Conservation (phyloP, 2,888 invertebrate species). For the Andrena camellia region DNA sequence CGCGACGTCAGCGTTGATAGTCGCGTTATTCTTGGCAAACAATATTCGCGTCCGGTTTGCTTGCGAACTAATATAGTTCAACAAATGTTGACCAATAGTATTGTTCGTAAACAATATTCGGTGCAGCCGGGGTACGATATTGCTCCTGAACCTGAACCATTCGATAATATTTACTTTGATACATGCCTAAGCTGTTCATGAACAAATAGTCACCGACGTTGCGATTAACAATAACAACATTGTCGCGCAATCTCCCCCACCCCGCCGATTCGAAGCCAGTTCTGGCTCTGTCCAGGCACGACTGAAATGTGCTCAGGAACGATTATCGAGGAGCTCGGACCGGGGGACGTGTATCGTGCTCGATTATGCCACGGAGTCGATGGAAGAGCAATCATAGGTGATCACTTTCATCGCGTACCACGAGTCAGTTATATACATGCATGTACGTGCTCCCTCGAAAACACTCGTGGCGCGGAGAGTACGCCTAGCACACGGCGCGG, state of each 20-base stretch:
- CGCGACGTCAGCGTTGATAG: constrained; percentile 7
- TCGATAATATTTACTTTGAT: background rate
- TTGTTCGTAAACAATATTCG: constrained; percentile 21
- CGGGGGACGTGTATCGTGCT: background rate
- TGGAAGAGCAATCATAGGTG: constrained; percentile 24
- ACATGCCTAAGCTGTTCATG: background rate
- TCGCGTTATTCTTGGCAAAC: constrained; percentile 26
- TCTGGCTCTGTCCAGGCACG: too few species aligned
- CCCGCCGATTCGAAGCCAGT: background rate
- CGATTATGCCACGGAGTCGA: constrained; percentile 1
- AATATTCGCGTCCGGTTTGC: constrained; percentile 5
- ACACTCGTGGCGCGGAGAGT: background rate
- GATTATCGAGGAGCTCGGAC: background rate
- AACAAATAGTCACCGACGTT: constrained; percentile 2
- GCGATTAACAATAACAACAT: background rate
- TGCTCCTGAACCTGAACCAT: background rate
- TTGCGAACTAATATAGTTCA: constrained; percentile 25
- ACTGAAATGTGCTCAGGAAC: too few species aligned
- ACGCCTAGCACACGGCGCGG: background rate
- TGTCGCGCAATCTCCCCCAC: background rate
- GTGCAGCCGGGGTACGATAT: background rate
- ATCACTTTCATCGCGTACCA: constrained; percentile 23
- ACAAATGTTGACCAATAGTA: constrained; percentile 33
- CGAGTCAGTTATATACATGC: background rate
- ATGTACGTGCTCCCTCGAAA: constrained; percentile 7